phyloP scores from a whole-genome alignment of 2,888 invertebrate genomes.

The Zootermopsis nevadensis region DNA sequence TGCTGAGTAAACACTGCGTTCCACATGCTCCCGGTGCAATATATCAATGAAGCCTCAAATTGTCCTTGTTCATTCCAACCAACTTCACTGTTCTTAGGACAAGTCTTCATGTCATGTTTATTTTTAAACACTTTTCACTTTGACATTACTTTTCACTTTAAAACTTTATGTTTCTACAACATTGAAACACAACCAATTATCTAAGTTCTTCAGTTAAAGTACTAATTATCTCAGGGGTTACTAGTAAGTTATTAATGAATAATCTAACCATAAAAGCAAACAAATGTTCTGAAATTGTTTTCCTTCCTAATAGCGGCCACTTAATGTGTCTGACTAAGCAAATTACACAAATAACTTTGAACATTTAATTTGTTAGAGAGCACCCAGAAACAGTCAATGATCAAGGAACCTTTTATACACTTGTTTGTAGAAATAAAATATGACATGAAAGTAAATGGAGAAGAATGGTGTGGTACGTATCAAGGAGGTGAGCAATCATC shows the following conservation, averaged over 20 bases:
- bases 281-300: background rate
- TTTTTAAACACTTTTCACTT: slow-evolving; percentile 21
- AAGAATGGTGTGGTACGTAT: background rate
- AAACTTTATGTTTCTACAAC: background rate
- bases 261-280: background rate
- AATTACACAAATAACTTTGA: background rate
- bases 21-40: slow-evolving; percentile 22
- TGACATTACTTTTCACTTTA: slow-evolving; percentile 11
- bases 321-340: background rate
- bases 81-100: background rate
- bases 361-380: background rate
- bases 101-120: background rate
- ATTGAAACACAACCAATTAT: background rate
- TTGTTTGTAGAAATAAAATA: background rate
- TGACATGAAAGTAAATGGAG: background rate
- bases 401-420: background rate
- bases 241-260: background rate
- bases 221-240: background rate
- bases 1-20: slow-evolving; percentile 32
- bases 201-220: background rate
- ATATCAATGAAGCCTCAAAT: background rate
- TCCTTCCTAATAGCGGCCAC: background rate
- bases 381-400: background rate
- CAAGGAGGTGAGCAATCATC: slow-evolving; percentile 9
- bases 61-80: background rate